These are phyloP conservation scores for Lobophora halterata DNA, from an alignment of 2,888 invertebrate genomes.

Conservation along the genomic window DNA sequence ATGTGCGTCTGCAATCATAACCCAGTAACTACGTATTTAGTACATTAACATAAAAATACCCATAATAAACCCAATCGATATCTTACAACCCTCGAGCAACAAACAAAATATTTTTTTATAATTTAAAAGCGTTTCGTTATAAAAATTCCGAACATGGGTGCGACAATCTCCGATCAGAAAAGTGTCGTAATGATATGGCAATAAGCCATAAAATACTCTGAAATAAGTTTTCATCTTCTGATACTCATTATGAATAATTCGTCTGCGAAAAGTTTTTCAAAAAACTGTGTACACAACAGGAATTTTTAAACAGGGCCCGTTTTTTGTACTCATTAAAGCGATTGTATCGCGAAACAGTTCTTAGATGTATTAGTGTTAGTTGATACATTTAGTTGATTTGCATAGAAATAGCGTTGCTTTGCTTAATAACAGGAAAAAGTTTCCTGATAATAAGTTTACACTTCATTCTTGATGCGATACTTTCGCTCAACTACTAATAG, in stretches of 20 bases:
- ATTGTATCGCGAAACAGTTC: conserved; percentile 43
- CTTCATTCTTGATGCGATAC: too few relatives aligned
- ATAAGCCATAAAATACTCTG: conserved; percentile 65
- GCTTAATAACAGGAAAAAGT: too few relatives aligned
- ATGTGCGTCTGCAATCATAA: conserved; percentile 26
- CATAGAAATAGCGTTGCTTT: conserved; percentile 17
- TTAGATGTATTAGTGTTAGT: conserved; percentile 40
- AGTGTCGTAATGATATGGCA: conserved; percentile 56
- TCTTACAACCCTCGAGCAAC: conserved; percentile 66
- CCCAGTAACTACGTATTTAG: conserved; percentile 58
- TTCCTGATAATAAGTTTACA: too few relatives aligned
- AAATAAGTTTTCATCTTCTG: conserved; percentile 45
- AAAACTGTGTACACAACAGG: conserved; percentile 68
- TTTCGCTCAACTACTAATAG: too few relatives aligned
- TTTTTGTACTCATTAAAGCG: conserved; percentile 52
- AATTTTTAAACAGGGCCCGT: conserved; percentile 62
- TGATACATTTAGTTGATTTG: conserved; percentile 34
- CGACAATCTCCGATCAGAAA: conserved; percentile 56
- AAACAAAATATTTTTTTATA: conserved; percentile 54
- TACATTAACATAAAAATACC: conserved; percentile 70
- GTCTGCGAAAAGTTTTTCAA: conserved; percentile 63
- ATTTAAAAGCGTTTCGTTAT: conserved; percentile 53
- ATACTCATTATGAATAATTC: conserved; percentile 72
- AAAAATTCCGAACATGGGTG: conserved; percentile 64
- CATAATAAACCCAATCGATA: conserved; percentile 67